These are phyloP conservation scores for Heterohyrax brucei DNA, from an alignment of 2,797 vertebrate species.

Conservation along the genomic window DNA sequence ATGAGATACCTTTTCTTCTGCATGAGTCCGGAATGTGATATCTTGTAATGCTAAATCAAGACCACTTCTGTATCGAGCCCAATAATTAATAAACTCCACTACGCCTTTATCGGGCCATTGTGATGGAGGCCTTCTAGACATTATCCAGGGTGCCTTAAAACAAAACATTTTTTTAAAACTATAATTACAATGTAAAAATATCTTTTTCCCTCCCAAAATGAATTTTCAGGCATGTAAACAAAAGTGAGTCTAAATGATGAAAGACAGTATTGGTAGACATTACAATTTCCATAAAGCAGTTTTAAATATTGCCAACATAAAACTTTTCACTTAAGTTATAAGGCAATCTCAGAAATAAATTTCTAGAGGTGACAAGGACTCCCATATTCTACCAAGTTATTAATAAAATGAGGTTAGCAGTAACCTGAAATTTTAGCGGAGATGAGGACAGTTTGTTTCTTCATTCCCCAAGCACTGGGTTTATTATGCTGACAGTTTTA, in stretches of 20 bases:
- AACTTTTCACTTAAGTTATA: neutral
- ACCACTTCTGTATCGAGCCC: conserved; percentile 81
- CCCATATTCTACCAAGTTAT: neutral
- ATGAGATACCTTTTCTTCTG: conserved; percentile 87
- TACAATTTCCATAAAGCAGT: conserved; percentile 18
- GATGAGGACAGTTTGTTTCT: neutral
- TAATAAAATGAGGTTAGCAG: neutral
- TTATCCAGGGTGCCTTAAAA: conserved; percentile 88
- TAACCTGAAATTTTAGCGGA: conserved; percentile 36
- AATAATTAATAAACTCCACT: conserved; percentile 88
- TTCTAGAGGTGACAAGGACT: neutral
- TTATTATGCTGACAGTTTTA: neutral
- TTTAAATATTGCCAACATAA: conserved; percentile 11
- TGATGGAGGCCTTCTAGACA: conserved; percentile 82
- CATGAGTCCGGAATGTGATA: conserved; percentile 86
- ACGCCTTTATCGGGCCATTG: conserved; percentile 87
- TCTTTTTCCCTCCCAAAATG: neutral
- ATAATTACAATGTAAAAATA: neutral
- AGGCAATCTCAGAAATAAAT: conserved; percentile 23
- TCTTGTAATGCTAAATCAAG: conserved; percentile 85
- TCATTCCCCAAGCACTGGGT: neutral
- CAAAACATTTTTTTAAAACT: conserved; percentile 42
- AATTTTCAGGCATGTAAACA: neutral
- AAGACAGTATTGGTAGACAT: neutral
- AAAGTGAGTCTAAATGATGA: neutral